Evolutionary conservation across 2,888 invertebrate genomes (phyloP), one percentile per base, ranked within the genome.

Genomic region (Gibbula magus): DNA sequence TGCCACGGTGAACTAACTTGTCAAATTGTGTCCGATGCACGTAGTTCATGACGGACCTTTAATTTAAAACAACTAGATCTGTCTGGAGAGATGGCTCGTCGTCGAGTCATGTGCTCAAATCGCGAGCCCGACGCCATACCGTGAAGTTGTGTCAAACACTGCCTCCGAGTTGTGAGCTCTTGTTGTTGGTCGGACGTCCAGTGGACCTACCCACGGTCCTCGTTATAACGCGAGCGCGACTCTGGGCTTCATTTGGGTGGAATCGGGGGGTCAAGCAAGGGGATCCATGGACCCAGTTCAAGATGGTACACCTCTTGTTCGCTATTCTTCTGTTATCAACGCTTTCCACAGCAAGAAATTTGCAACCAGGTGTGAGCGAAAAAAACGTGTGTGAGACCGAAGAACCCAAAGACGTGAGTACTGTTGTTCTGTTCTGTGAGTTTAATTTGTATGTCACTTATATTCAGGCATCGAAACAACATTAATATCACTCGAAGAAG

Each of bases 21-120:
- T 70, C 70, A 70, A 67, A 70, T 35, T 70, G 35, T 70, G 70
- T 70, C 39, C 70, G 70, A 39, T 70, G 70, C 16, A 70, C 18
- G 16, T 18, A 70, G 70, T 70, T 70, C 70, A 70, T 20, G 32
- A 4, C 70, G 70, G 70, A 70, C 70, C 45, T 13, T 45, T 45
- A 70, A 35, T 20, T 32, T 32, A n/a, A 35, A 35, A 32, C 20
- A 70, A 70, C 35, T 35, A 32, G 22, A 10, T 25, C 20, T 25
- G 70, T 70, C 70, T 35, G 18, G 18, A 16, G n/a, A 32, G 35
- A 70, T 70, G 70, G 39, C 70, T 70, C 70, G 35, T 13, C 70
- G 39, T 39, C 8, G 10, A 35, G 70, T 32, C 70, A 39, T 70
- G 70, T 35, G 70, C 70, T 70, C 70, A n/a, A n/a, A 35, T 70